Evolutionary conservation across 2,888 invertebrate genomes (phyloP).

Genomic region (Leptinotarsa juncta): DNA sequence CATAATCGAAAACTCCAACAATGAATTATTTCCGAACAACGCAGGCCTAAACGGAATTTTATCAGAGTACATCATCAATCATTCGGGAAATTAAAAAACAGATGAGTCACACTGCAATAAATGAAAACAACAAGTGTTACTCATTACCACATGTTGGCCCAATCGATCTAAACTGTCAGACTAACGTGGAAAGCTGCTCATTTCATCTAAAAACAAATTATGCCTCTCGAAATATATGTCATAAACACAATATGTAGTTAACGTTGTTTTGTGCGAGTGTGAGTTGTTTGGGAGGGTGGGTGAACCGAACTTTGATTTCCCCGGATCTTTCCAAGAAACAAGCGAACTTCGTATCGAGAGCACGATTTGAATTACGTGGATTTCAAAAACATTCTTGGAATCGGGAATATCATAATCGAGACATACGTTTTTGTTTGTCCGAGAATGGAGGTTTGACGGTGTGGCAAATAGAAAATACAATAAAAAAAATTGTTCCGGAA

Average conservation of each 20-base stretch:
- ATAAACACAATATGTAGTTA: constrained; percentile 57
- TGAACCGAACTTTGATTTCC: constrained; percentile 14
- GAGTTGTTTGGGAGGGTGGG: constrained; percentile 33
- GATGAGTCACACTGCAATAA: constrained; percentile 53
- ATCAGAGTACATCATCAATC: constrained; percentile 42
- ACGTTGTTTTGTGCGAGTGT: constrained; percentile 46
- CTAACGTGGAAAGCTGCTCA: constrained; percentile 45
- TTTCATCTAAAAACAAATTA: constrained; percentile 58
- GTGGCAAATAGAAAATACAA: too few species aligned
- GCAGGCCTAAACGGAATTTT: constrained; percentile 28
- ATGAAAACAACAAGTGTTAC: constrained; percentile 53
- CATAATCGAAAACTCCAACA: not conserved
- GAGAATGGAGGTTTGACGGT: too few species aligned
- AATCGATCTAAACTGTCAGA: constrained; percentile 60
- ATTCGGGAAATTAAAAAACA: constrained; percentile 48
- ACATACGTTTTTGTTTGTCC: not conserved
- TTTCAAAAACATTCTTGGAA: not conserved
- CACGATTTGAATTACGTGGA: not conserved
- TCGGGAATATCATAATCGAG: not conserved
- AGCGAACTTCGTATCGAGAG: constrained; percentile 3
- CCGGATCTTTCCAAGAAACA: constrained; percentile 2
- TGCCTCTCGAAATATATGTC: constrained; percentile 58
- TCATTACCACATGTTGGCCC: constrained; percentile 55
- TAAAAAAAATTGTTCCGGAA: too few species aligned
- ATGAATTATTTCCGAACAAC: constrained; percentile 1